A percentile compares a stretch with the other conserved stretches of the same genome.
Evolutionary conservation across 92 coral and sea anemone species (phyloP).

Genomic region (Parazoanthus swiftii): DNA sequence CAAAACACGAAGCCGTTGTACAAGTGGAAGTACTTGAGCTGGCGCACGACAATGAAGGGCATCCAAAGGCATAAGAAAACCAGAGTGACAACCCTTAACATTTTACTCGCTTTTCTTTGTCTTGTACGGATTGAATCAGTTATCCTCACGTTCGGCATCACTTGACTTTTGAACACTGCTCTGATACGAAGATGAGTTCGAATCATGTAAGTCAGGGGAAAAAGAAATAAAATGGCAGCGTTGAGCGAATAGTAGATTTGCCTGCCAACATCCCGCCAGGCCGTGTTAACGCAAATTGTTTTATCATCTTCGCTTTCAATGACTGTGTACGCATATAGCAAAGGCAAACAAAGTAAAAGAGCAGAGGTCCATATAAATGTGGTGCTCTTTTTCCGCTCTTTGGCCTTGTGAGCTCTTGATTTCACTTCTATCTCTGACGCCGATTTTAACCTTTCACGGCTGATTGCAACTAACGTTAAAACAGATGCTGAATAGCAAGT

Average conservation of each 20-base stretch:
- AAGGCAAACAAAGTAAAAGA: constrained; percentile 65
- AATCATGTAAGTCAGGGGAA: constrained; percentile 64
- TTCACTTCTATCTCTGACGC: constrained; percentile 53
- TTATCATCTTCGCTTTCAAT: constrained; percentile 7
- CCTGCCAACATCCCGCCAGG: constrained; percentile 64
- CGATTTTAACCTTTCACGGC: constrained; percentile 66
- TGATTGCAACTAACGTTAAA: constrained; percentile 74
- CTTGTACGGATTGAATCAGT: constrained; percentile 50
- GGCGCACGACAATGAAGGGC: constrained; percentile 65
- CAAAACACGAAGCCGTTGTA: constrained; percentile 61
- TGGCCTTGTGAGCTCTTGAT: constrained; percentile 53
- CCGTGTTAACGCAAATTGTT: constrained; percentile 49
- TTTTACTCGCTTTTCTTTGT: constrained; percentile 70
- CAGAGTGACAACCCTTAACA: constrained; percentile 56
- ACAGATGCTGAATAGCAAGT: constrained; percentile 77
- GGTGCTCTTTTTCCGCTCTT: constrained; percentile 46
- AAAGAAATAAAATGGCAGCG: constrained; percentile 53
- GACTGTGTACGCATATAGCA: constrained; percentile 61
- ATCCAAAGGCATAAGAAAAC: constrained; percentile 65
- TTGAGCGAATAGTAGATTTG: constrained; percentile 70
- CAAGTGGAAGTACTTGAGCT: constrained; percentile 69
- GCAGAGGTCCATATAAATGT: constrained; percentile 58
- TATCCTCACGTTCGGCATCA: constrained; percentile 66
- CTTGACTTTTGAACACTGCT: constrained; percentile 62
- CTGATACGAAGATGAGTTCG: constrained; percentile 67